phyloP scores from a whole-genome alignment of 2,113 vertebrate genomes.

The Urocitellus parryii region DNA sequence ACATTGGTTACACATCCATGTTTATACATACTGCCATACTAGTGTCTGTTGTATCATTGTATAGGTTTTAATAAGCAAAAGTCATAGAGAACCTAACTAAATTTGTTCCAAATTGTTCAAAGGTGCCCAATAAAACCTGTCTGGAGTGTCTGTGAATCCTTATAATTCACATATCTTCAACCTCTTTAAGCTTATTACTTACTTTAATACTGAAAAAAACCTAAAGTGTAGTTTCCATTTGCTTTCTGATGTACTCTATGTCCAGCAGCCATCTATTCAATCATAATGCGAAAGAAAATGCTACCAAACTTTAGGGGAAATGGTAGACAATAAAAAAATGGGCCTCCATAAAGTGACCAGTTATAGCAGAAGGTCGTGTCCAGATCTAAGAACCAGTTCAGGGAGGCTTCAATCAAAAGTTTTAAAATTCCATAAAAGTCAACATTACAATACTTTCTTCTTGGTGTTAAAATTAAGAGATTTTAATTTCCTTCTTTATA shows the following conservation, averaged over 20 bases:
- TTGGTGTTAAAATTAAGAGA: not conserved
- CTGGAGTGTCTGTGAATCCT: not conserved
- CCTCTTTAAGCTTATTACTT: not conserved
- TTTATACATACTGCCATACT: too few species aligned
- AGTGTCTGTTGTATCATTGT: too few species aligned
- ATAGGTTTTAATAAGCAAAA: not conserved
- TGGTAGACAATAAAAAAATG: not conserved
- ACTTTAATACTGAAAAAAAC: not conserved
- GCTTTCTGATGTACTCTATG: not conserved
- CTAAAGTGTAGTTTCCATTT: slow-evolving; percentile 4
- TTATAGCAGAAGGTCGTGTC: not conserved
- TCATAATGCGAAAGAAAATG: not conserved
- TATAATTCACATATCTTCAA: not conserved
- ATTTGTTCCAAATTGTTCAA: not conserved
- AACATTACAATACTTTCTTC: not conserved
- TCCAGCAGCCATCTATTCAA: not conserved
- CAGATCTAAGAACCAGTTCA: not conserved
- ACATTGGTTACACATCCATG: too few species aligned
- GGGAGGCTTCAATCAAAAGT: not conserved
- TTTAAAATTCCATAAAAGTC: not conserved
- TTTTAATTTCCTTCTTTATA: not conserved
- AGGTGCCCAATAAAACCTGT: not conserved
- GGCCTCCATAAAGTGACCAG: not conserved
- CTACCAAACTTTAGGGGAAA: not conserved
- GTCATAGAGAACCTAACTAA: not conserved